Conservation (phyloP, 2,888 invertebrate species). For the Leptinotarsa tumamoca region DNA sequence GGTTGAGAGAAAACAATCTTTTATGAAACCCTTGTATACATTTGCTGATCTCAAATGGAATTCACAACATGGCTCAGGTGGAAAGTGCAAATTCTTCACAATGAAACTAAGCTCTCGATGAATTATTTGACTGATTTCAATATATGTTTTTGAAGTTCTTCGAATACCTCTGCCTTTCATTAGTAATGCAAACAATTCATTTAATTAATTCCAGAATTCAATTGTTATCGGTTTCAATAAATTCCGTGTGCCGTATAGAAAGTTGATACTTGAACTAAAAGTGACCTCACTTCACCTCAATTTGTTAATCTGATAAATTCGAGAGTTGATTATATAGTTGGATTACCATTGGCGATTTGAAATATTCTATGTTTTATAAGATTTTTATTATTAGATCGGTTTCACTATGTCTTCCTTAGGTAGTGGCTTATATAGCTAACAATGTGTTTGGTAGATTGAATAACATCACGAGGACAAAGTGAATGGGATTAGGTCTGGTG, state of each 20-base stretch:
- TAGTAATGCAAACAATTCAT: constrained; percentile 10
- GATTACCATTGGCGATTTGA: not conserved
- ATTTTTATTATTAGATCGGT: not conserved
- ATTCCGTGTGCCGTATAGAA: not conserved
- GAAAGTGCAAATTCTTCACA: not conserved
- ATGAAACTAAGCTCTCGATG: not conserved
- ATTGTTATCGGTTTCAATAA: constrained; percentile 2
- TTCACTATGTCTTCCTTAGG: too few species aligned
- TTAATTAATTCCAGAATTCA: not conserved
- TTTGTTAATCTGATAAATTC: not conserved
- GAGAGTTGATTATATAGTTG: not conserved
- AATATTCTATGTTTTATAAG: not conserved
- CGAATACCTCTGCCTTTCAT: constrained; percentile 1
- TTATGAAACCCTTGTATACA: too few species aligned
- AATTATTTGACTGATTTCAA: constrained; percentile 10
- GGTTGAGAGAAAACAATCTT: too few species aligned
- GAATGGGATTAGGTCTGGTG: too few species aligned
- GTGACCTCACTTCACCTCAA: constrained; percentile 1
- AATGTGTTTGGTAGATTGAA: too few species aligned
- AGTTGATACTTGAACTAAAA: constrained; percentile 13
- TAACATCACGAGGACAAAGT: too few species aligned
- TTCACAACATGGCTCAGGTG: not conserved
- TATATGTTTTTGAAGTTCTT: not conserved
- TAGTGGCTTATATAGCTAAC: too few species aligned
- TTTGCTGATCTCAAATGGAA: too few species aligned